A percentile compares a stretch with the other conserved stretches of the same genome.
Conservation (phyloP, 2,888 invertebrate species). For the Amphiduros pacificus region DNA sequence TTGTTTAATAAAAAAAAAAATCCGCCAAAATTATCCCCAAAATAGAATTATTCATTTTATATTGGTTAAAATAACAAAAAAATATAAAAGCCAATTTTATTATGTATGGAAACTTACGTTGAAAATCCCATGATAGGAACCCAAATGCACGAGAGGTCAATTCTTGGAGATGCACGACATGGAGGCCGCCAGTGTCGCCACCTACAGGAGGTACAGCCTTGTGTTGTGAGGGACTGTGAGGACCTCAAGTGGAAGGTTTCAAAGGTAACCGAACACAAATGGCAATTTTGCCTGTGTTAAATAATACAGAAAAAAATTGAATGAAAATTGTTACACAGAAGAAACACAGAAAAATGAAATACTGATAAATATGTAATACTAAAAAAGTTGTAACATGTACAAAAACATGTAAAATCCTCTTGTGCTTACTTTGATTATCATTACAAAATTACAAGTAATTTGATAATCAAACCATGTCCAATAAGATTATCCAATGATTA, state of each 20-base stretch:
- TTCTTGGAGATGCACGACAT: neutral
- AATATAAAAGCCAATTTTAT: neutral
- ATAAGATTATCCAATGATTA: neutral
- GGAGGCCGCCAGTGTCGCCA: conserved; percentile 14
- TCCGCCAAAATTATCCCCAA: neutral
- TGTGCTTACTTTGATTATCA: neutral
- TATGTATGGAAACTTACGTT: neutral
- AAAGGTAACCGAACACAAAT: neutral
- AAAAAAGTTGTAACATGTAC: neutral
- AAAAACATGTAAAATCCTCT: neutral
- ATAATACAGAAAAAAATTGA: no score
- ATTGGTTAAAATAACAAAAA: neutral
- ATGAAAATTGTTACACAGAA: no score
- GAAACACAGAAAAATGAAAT: no score
- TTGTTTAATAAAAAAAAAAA: neutral
- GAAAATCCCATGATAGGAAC: neutral
- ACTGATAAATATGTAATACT: no score
- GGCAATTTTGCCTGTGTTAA: neutral
- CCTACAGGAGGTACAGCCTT: conserved; percentile 11
- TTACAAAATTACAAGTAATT: neutral
- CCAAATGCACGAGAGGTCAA: neutral
- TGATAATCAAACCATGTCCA: neutral
- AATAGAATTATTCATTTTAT: no score
- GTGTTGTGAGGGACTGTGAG: conserved; percentile 4
- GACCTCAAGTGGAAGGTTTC: conserved; percentile 14